Percentiles rank a stretch among this genome's conserved stretches.
Evolutionary conservation across 1,140 invertebrate genomes (phyloP).

Genomic region (Paracyclopina nana): DNA sequence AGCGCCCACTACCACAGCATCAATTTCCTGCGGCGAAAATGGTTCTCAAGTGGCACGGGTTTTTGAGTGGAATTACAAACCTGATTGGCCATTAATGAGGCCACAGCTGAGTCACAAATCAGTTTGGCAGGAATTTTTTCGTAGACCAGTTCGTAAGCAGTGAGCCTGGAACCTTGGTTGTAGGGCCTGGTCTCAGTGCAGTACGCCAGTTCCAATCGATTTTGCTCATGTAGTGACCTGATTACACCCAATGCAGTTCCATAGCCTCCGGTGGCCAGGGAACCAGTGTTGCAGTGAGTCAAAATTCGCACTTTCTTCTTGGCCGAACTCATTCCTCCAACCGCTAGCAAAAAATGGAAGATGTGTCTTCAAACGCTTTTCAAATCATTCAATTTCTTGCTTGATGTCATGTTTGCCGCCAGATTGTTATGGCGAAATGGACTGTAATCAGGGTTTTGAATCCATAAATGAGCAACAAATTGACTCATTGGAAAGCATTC

Average conservation of each 20-base stretch:
- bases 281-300: conserved; percentile 96
- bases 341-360: no score
- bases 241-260: conserved; percentile 93
- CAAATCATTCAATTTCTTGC: no score
- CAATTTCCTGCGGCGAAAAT: conserved; percentile 36
- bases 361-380: no score
- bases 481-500: no score
- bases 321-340: no score
- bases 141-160: conserved; percentile 81
- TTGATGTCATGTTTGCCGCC: no score
- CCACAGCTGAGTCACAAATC: conserved; percentile 87
- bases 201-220: conserved; percentile 61
- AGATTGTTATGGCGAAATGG: no score
- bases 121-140: conserved; percentile 85
- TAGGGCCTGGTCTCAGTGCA: conserved; percentile 95
- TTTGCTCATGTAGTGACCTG: conserved; percentile 45
- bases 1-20: conserved; percentile 63
- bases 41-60: not conserved
- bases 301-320: conserved; percentile 33
- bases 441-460: no score
- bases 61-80: not conserved
- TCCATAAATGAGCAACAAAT: no score
- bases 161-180: conserved; percentile 85
- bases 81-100: conserved; percentile 54
- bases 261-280: conserved; percentile 85